Percentiles rank a stretch among this genome's conserved stretches.
These are phyloP conservation scores for Mobula birostris DNA, from an alignment of 2,113 vertebrate species.

Conservation along the genomic window DNA sequence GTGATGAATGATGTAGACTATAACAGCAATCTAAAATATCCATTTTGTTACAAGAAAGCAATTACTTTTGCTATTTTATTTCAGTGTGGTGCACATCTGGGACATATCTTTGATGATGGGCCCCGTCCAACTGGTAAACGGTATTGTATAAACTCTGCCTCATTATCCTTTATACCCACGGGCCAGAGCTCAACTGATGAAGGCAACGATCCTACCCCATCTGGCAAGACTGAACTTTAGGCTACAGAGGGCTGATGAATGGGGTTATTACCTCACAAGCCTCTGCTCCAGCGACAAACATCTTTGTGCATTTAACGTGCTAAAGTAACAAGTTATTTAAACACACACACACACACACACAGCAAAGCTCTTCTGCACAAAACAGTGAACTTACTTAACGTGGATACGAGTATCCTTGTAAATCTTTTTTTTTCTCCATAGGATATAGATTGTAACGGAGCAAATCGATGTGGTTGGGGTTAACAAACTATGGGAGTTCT, in stretches of 20 bases:
- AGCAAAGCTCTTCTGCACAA: constrained; percentile 30
- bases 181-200: constrained; percentile 46
- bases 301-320: constrained; percentile 35
- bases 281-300: constrained; percentile 24
- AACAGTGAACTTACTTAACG: constrained; percentile 29
- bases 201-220: constrained; percentile 44
- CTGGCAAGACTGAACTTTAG: constrained; percentile 58
- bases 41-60: constrained; percentile 36
- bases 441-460: constrained; percentile 62
- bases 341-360: constrained; percentile 2
- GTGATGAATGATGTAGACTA: constrained; percentile 24
- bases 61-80: constrained; percentile 50
- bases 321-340: constrained; percentile 38
- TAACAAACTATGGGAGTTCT: constrained; percentile 57
- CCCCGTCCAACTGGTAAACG: constrained; percentile 86
- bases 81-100: constrained; percentile 92
- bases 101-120: constrained; percentile 93
- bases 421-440: constrained; percentile 53
- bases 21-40: constrained; percentile 32
- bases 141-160: constrained; percentile 93
- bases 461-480: constrained; percentile 58
- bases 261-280: constrained; percentile 35
- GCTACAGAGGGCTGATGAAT: constrained; percentile 36
- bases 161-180: constrained; percentile 62
- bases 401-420: constrained; percentile 30